phyloP scores from a whole-genome alignment of 2,113 vertebrate species.

The Pimephales promelas region DNA sequence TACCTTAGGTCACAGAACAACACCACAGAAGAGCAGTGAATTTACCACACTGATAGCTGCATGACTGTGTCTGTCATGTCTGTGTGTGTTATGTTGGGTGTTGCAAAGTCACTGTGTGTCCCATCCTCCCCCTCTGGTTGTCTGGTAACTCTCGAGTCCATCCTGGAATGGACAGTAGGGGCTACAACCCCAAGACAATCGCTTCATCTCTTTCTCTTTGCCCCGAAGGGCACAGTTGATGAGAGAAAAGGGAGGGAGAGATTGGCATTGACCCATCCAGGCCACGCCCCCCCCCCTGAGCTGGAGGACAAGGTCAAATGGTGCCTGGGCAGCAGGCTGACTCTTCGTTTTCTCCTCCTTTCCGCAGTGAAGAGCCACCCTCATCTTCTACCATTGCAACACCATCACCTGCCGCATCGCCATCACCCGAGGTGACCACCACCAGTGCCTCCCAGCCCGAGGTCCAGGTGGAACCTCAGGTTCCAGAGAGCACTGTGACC shows the following conservation, averaged over 20 bases:
- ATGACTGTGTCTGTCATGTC: constrained; percentile 66
- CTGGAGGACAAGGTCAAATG: constrained; percentile 75
- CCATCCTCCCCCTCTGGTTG: constrained; percentile 47
- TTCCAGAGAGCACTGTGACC: constrained; percentile 51
- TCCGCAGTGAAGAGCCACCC: constrained; percentile 80
- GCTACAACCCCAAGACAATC: constrained; percentile 21
- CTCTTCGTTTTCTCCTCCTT: constrained; percentile 83
- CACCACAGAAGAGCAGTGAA: not conserved
- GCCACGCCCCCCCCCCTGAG: constrained; percentile 66
- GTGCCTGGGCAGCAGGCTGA: constrained; percentile 70
- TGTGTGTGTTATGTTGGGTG: constrained; percentile 63
- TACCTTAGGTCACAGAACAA: constrained; percentile 1
- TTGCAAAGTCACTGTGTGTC: constrained; percentile 49
- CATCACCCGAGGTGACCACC: not conserved
- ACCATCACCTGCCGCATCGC: constrained; percentile 8
- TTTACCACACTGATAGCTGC: constrained; percentile 57
- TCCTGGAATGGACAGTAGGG: constrained; percentile 40
- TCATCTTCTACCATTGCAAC: constrained; percentile 50
- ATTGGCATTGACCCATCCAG: constrained; percentile 55
- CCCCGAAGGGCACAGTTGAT: constrained; percentile 44
- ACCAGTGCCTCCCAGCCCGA: constrained; percentile 20
- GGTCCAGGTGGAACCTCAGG: constrained; percentile 27
- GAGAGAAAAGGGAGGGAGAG: constrained; percentile 59
- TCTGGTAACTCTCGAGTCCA: constrained; percentile 46
- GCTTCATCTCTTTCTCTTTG: constrained; percentile 53